Evolutionary conservation across 1,140 invertebrate species (phyloP).

Genomic region (Lordiphosa mommai): DNA sequence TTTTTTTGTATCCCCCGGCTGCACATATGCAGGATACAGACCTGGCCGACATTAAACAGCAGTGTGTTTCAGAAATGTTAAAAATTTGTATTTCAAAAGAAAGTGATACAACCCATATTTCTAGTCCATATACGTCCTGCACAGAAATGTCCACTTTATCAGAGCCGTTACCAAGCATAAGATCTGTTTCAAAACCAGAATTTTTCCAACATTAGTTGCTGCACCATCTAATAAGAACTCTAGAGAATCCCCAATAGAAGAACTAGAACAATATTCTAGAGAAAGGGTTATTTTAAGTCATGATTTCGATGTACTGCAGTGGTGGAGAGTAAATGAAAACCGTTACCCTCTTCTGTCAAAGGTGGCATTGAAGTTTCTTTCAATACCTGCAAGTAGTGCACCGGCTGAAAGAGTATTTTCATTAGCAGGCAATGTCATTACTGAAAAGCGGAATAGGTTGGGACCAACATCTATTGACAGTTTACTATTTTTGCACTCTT

Average conservation of each 20-base stretch:
- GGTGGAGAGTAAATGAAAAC: conserved; percentile 23
- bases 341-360: conserved; percentile 29
- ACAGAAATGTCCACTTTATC: conserved; percentile 14
- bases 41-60: conserved; percentile 16
- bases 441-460: conserved; percentile 11
- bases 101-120: conserved; percentile 17
- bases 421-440: conserved; percentile 15
- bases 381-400: conserved; percentile 10
- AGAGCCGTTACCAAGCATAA: conserved; percentile 15
- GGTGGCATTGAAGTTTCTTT: conserved; percentile 10
- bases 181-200: conserved; percentile 21
- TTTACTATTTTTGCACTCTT: conserved; percentile 18
- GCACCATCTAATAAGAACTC: conserved; percentile 16
- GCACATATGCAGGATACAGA: conserved; percentile 21
- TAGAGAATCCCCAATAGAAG: conserved; percentile 23
- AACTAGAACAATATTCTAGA: conserved; percentile 24
- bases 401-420: conserved; percentile 4
- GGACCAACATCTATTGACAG: conserved; percentile 16
- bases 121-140: conserved; percentile 14
- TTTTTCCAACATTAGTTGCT: conserved; percentile 27
- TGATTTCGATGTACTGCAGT: conserved; percentile 27
- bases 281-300: conserved; percentile 25
- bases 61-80: conserved; percentile 17
- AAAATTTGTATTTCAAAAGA: conserved; percentile 18
- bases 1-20: conserved; percentile 23